Evolutionary conservation across 2,113 vertebrate genomes (phyloP).

Genomic region (Ptyas mucosa): DNA sequence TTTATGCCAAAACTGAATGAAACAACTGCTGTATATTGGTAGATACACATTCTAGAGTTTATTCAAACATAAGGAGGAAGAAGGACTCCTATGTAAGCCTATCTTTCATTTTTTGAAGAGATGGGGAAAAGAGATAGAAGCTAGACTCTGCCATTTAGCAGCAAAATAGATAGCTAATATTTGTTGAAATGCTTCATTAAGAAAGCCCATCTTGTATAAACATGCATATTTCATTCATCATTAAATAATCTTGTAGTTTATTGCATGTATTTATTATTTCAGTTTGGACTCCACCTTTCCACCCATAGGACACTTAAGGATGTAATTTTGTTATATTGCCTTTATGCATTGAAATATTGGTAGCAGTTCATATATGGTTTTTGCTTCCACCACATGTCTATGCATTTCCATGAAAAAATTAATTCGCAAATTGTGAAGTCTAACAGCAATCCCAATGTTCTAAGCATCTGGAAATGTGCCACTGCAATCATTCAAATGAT

Average conservation of each 20-base stretch:
- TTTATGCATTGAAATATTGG: not conserved
- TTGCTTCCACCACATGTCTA: not conserved
- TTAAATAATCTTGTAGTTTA: not conserved
- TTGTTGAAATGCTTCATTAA: not conserved
- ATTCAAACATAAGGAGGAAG: not conserved
- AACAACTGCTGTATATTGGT: not conserved
- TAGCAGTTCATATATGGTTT: not conserved
- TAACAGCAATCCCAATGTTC: conserved; percentile 1
- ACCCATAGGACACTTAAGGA: not conserved
- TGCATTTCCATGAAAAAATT: not conserved
- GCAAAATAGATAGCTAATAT: not conserved
- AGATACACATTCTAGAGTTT: not conserved
- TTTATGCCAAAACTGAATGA: not conserved
- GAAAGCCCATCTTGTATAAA: not conserved
- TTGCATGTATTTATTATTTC: not conserved
- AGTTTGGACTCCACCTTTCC: not conserved
- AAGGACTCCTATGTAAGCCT: not conserved
- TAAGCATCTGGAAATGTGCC: not conserved
- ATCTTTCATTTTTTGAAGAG: not conserved
- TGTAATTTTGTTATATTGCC: not conserved
- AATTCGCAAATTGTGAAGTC: not conserved
- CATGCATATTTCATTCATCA: conserved; percentile 3
- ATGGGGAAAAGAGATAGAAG: not conserved
- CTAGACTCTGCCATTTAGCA: not conserved
- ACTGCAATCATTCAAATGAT: not conserved